A percentile compares a stretch with the other conserved stretches of the same genome.
phyloP scores from a whole-genome alignment of 2,888 invertebrate genomes.

The Hydrotaea diabolus region DNA sequence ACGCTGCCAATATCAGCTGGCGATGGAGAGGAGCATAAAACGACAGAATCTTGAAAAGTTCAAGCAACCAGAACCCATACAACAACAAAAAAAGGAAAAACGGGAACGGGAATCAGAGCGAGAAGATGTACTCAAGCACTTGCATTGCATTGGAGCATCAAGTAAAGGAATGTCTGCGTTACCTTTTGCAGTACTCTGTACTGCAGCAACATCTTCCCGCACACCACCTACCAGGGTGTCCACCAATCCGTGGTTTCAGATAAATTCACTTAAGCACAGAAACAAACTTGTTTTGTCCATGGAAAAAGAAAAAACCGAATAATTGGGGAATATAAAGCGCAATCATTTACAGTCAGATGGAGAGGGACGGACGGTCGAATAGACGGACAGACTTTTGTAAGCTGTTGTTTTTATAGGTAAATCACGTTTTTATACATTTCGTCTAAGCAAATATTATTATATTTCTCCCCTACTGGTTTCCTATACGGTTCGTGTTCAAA shows the following conservation, averaged over 20 bases:
- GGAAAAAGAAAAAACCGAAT: neutral
- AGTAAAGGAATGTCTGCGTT: neutral
- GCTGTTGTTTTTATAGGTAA: conserved; percentile 53
- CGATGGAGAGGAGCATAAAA: neutral
- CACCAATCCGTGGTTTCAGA: neutral
- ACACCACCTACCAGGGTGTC: neutral
- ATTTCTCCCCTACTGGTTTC: conserved; percentile 6
- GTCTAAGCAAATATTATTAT: conserved; percentile 30
- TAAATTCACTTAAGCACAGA: conserved; percentile 13
- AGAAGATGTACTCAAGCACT: neutral
- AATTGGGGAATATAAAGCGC: neutral
- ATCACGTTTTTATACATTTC: conserved; percentile 56
- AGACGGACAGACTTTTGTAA: conserved; percentile 25
- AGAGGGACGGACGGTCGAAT: neutral
- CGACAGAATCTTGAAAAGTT: conserved; percentile 4
- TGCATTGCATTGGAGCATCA: neutral
- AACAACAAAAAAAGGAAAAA: neutral
- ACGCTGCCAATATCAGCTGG: neutral
- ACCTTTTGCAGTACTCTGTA: neutral
- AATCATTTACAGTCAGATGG: neutral
- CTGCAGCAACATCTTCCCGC: neutral
- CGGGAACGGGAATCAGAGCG: neutral
- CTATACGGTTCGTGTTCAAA: neutral
- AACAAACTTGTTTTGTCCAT: conserved; percentile 1
- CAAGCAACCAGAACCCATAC: conserved; percentile 17